Conservation (phyloP, 2,888 invertebrate species). For the Drosophila merina region DNA sequence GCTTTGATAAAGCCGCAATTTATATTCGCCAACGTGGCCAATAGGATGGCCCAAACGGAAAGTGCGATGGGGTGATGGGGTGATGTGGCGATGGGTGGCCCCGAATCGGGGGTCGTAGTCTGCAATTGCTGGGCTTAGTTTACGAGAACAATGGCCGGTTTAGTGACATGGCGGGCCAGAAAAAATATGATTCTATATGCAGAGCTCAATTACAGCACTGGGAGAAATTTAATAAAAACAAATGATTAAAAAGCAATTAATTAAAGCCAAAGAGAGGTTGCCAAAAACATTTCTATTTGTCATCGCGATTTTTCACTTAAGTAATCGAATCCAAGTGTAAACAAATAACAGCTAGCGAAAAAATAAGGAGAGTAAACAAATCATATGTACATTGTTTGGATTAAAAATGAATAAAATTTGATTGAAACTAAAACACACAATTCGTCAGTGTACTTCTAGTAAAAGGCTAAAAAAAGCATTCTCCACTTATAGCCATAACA, state of each 20-base stretch:
- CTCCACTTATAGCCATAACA: slow-evolving; percentile 49
- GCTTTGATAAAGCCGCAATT: slow-evolving; percentile 82
- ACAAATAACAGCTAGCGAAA: too few relatives aligned
- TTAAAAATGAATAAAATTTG: not conserved
- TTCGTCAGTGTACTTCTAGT: slow-evolving; percentile 44
- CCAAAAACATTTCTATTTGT: too few relatives aligned
- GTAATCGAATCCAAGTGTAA: too few relatives aligned
- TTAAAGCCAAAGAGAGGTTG: too few relatives aligned
- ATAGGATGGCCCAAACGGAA: slow-evolving; percentile 5
- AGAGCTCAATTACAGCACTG: slow-evolving; percentile 60
- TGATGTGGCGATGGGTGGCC: slow-evolving; percentile 11
- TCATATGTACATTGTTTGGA: not conserved
- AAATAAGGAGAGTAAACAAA: too few relatives aligned
- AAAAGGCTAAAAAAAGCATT: slow-evolving; percentile 21
- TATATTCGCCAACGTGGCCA: slow-evolving; percentile 75
- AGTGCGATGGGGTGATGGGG: not conserved
- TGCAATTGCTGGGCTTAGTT: slow-evolving; percentile 72
- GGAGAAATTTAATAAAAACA: slow-evolving; percentile 20
- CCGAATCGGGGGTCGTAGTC: slow-evolving; percentile 49
- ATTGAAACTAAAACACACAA: not conserved
- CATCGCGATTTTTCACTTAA: too few relatives aligned
- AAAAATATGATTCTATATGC: slow-evolving; percentile 49
- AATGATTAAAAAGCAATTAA: not conserved
- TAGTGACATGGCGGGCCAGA: slow-evolving; percentile 47
- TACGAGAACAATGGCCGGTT: slow-evolving; percentile 67